Base-by-base conservation (phyloP, 30 jellyfish, hydroid and myxozoan genomes). In the Aurelia aurita complex sp. Pacific region DNA sequence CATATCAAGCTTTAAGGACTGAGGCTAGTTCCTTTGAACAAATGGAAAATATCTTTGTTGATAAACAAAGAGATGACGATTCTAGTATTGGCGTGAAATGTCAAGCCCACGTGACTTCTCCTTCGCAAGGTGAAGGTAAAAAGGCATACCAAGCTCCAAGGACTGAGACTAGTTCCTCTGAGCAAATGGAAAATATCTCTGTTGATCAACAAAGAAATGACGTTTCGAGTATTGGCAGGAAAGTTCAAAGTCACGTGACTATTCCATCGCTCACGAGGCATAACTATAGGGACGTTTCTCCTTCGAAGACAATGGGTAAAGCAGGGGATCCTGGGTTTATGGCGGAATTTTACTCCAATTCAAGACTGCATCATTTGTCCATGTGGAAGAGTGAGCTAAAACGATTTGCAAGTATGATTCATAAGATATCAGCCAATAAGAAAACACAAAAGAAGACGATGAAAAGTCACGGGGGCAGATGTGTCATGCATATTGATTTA, bases 291-390 rank as follows among this genome's bases (percentile, higher is more conserved):
- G 66, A 10, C 16, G 42, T 54, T 2, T 64, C 83, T 65, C 84
- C 69, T 13, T 33, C 91, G 15, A 94, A 85, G 43, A 36, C 87
- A 18, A 88, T 82, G 70, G 85, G 87, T 19, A 89, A 89, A 77
- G 97, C 99, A 1, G 97, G 97, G 23, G 97, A 94, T 74, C 92
- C 92, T 4, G 91, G 94, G 34, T 94, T 94, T 73, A 85, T 94
- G 90, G 78, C 86, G 19, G 99, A 94, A 18, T 94, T 83, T 66
- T 95, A 95, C 64, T 67, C 93, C 36, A 97, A 95, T 64, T 95
- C 99, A 29, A 80, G 99, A 43, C 91, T 95, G 4, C 99, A 95
- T 61, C 99, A 95, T 76, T 72, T 95, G 54, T 90, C 99, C 33
- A 89, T 95, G 98, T 90, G 98, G 98, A 95, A 73, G 76, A 89